Conservation (phyloP, 2,113 vertebrate species). For the Hydrochoerus hydrochaeris region DNA sequence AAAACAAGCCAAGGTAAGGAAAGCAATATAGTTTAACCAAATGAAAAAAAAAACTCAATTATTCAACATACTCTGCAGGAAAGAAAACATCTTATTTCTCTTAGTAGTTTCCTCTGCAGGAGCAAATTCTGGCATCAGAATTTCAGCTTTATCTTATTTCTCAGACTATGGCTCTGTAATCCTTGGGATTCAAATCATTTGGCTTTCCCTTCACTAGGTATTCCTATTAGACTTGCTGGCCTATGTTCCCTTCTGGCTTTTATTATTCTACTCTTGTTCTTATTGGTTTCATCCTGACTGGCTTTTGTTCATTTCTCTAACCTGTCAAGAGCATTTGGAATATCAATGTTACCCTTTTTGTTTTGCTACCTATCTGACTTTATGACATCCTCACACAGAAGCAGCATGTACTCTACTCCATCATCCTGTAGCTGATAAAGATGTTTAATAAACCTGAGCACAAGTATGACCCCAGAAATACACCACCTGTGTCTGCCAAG, state of each 20-base stretch:
- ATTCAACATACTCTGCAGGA: not conserved
- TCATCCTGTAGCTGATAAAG: not conserved
- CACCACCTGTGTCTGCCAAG: constrained; percentile 31
- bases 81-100: not conserved
- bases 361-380: not conserved
- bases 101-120: fast-evolving
- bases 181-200: not conserved
- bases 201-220: not conserved
- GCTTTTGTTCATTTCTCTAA: not conserved
- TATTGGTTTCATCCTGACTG: not conserved
- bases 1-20: not conserved
- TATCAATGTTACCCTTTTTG: not conserved
- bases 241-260: not conserved
- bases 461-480: not conserved
- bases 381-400: not conserved
- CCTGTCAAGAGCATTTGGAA: constrained; percentile 18
- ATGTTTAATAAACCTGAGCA: not conserved
- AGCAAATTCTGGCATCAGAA: fast-evolving
- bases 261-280: not conserved
- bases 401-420: not conserved
- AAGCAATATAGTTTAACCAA: not conserved
- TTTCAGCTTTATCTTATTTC: fast-evolving
- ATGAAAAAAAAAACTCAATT: not conserved
- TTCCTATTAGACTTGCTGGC: not conserved
- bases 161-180: fast-evolving